These are phyloP conservation scores for Fissipunctia ypsillon DNA, from an alignment of 2,888 invertebrate genomes.

Conservation along the genomic window DNA sequence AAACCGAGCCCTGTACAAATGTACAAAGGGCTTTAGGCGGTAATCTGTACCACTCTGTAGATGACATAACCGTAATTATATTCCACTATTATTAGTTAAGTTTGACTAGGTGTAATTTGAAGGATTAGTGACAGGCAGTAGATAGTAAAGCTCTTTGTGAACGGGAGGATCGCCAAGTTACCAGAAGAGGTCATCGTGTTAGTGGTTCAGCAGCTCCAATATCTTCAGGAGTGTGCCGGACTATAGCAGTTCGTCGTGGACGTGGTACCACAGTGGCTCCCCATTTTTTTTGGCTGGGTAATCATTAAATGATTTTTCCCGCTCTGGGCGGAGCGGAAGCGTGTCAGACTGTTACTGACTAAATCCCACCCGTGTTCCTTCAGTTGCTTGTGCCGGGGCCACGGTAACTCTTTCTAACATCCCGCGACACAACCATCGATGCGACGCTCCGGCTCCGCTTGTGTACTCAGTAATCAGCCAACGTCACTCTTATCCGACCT, in stretches of 20 bases:
- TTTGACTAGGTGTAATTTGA: constrained; percentile 7
- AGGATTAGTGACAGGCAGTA: neutral
- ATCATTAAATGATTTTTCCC: too few relatives aligned
- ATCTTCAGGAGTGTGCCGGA: neutral
- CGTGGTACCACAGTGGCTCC: too few relatives aligned
- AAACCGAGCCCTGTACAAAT: too few relatives aligned
- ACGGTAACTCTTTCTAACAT: too few relatives aligned
- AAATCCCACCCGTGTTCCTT: too few relatives aligned
- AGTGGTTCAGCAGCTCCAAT: neutral
- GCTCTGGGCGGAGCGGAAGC: too few relatives aligned
- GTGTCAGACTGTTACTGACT: too few relatives aligned
- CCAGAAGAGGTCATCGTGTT: neutral
- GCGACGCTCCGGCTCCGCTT: neutral
- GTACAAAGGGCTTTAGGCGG: constrained; percentile 6
- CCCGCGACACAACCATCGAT: neutral
- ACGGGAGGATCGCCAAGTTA: too few relatives aligned
- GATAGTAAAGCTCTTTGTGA: neutral
- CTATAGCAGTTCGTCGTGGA: too few relatives aligned
- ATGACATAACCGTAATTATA: constrained; percentile 22
- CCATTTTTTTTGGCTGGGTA: too few relatives aligned
- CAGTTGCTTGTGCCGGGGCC: too few relatives aligned
- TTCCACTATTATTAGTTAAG: constrained; percentile 29
- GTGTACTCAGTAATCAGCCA: neutral
- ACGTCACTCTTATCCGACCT: too few relatives aligned
- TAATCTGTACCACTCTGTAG: constrained; percentile 20